Evolutionary conservation across 2,888 invertebrate species (phyloP).

Genomic region (Mythimna vitellina): DNA sequence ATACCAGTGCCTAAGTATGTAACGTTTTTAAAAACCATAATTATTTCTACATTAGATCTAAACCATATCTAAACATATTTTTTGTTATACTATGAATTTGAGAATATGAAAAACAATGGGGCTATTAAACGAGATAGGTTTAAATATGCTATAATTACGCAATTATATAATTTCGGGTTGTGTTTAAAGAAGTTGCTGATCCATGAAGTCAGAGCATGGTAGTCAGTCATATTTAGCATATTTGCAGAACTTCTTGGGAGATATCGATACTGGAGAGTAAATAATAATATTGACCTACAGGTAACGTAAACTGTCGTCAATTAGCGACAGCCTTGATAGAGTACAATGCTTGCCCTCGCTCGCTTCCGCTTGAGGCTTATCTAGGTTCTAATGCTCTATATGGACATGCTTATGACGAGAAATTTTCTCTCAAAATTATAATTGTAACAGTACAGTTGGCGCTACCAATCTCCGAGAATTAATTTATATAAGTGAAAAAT

Average conservation of each 20-base stretch:
- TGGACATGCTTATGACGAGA: slow-evolving; percentile 24
- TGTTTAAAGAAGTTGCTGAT: slow-evolving; percentile 42
- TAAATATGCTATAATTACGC: slow-evolving; percentile 30
- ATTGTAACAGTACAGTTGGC: slow-evolving; percentile 1
- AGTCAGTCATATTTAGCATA: slow-evolving; percentile 15
- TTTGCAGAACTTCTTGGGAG: slow-evolving; percentile 28
- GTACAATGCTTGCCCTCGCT: slow-evolving; percentile 71
- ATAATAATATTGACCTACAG: slow-evolving; percentile 55
- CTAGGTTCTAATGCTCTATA: slow-evolving; percentile 60
- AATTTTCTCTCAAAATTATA: slow-evolving; percentile 21
- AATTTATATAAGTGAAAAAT: too few relatives aligned
- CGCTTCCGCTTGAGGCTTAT: slow-evolving; percentile 71
- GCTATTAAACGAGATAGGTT: slow-evolving; percentile 42
- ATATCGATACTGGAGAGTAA: slow-evolving; percentile 35
- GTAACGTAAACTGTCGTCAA: slow-evolving; percentile 55
- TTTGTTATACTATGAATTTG: slow-evolving; percentile 34
- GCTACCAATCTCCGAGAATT: too few relatives aligned
- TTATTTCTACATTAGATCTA: slow-evolving; percentile 46
- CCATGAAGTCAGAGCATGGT: slow-evolving; percentile 26
- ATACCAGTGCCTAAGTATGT: background rate
- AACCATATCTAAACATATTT: slow-evolving; percentile 20
- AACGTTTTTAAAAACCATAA: slow-evolving; percentile 13
- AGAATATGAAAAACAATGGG: slow-evolving; percentile 47
- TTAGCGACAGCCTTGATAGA: slow-evolving; percentile 59
- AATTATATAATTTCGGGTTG: slow-evolving; percentile 5